phyloP scores from a whole-genome alignment of 2,113 vertebrate species.

The Tetrax tetrax region DNA sequence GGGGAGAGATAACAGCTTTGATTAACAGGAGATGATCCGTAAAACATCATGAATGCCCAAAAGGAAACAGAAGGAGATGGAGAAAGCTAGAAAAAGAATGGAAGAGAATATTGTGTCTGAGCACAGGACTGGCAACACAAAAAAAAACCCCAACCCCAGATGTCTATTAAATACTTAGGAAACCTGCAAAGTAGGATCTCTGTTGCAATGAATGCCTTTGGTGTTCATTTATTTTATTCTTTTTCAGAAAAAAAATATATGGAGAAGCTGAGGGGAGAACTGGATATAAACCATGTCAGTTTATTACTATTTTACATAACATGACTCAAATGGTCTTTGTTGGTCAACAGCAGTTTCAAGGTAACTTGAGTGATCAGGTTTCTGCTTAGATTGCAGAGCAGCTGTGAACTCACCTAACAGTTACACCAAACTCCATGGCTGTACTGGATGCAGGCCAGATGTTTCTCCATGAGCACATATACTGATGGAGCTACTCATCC shows the following conservation, averaged over 20 bases:
- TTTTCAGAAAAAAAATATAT: neutral
- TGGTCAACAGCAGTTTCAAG: neutral
- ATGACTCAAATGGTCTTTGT: neutral
- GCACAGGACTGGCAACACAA: neutral
- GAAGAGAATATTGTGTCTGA: neutral
- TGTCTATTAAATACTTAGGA: too few relatives aligned
- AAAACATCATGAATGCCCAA: slow-evolving; percentile 20
- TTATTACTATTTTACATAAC: neutral
- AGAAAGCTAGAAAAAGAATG: neutral
- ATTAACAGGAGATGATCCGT: neutral
- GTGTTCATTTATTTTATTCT: neutral
- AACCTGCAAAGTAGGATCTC: neutral
- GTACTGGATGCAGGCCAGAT: neutral
- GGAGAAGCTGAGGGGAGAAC: neutral
- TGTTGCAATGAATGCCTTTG: neutral
- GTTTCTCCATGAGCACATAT: neutral
- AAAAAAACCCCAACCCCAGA: neutral
- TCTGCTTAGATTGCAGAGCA: neutral
- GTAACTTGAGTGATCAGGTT: neutral
- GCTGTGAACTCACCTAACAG: neutral
- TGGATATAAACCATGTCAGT: neutral
- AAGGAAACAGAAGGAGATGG: neutral
- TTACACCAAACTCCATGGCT: neutral
- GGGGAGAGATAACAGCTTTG: neutral
- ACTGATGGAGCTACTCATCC: neutral